Percentiles rank a stretch among this genome's conserved stretches.
These are phyloP conservation scores for Coleophora flavipennella DNA, from an alignment of 2,888 invertebrate species.

Conservation along the genomic window DNA sequence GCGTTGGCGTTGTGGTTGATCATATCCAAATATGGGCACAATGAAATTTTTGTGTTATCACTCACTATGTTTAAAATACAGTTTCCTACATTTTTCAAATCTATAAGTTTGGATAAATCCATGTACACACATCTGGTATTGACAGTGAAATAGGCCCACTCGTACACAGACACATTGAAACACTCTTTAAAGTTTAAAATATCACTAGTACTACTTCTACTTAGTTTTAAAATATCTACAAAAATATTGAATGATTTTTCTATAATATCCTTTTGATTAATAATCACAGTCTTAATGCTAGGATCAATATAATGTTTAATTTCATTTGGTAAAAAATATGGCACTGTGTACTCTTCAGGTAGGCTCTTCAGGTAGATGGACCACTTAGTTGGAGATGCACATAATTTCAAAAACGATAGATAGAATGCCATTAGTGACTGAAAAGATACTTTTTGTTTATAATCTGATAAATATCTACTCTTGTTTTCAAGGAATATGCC, in stretches of 20 bases:
- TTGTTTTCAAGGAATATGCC: constrained; percentile 48
- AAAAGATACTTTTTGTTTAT: constrained; percentile 64
- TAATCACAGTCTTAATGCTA: constrained; percentile 66
- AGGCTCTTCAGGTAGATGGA: constrained; percentile 78
- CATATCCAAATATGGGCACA: constrained; percentile 92
- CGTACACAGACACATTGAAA: constrained; percentile 72
- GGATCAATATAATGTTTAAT: constrained; percentile 72
- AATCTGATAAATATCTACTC: constrained; percentile 53
- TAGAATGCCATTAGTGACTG: constrained; percentile 84
- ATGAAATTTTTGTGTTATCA: constrained; percentile 78
- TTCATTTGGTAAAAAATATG: constrained; percentile 75
- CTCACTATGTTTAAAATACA: constrained; percentile 52
- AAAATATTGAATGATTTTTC: constrained; percentile 53
- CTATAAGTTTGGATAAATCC: constrained; percentile 58
- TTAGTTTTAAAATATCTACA: constrained; percentile 52
- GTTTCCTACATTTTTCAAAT: constrained; percentile 53
- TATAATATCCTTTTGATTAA: constrained; percentile 65
- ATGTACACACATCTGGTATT: constrained; percentile 89
- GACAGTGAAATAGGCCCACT: constrained; percentile 88
- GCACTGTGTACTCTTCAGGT: constrained; percentile 77
- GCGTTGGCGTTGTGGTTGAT: constrained; percentile 85
- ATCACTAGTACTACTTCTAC: constrained; percentile 39
- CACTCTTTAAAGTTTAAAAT: constrained; percentile 46
- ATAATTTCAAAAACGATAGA: constrained; percentile 77
- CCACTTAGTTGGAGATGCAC: constrained; percentile 70